Evolutionary conservation across 2,888 invertebrate genomes (phyloP).

Genomic region (Hydroisotoma schaefferi): DNA sequence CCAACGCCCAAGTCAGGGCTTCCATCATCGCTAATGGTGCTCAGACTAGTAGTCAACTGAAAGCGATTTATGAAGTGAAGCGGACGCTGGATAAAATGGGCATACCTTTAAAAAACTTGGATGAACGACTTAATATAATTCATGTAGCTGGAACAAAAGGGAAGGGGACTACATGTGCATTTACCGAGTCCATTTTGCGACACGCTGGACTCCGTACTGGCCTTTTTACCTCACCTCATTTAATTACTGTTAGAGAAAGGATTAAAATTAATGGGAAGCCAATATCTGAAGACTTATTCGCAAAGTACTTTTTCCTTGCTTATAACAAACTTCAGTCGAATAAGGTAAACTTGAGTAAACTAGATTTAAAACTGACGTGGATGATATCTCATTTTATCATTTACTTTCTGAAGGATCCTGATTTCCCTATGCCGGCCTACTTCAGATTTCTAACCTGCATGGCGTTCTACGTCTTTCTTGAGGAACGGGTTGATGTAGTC

Average conservation of each 20-base stretch:
- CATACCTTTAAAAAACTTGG: slow-evolving; percentile 60
- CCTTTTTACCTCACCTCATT: slow-evolving; percentile 93
- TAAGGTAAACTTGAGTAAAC: slow-evolving; percentile 52
- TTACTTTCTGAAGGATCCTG: slow-evolving; percentile 55
- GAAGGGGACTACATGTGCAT: slow-evolving; percentile 92
- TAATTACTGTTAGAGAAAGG: slow-evolving; percentile 85
- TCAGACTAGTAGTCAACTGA: slow-evolving; percentile 37
- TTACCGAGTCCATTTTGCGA: slow-evolving; percentile 82
- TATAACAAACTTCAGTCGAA: slow-evolving; percentile 61
- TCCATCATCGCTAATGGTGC: slow-evolving; percentile 50
- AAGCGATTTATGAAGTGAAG: too few relatives aligned
- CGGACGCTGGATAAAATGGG: too few relatives aligned
- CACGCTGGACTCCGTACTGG: slow-evolving; percentile 82
- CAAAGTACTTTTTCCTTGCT: slow-evolving; percentile 75
- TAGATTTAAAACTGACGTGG: not conserved
- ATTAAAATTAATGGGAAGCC: slow-evolving; percentile 82
- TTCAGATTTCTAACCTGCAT: slow-evolving; percentile 91
- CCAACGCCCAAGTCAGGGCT: slow-evolving; percentile 64
- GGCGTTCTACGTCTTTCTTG: slow-evolving; percentile 80
- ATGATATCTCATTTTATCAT: not conserved
- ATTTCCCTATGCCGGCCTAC: slow-evolving; percentile 81
- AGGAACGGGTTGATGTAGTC: slow-evolving; percentile 83
- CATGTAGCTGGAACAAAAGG: slow-evolving; percentile 98
- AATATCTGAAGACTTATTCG: slow-evolving; percentile 69
- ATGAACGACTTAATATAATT: slow-evolving; percentile 77